These are phyloP conservation scores for Pogonomyrmex californicus DNA, from an alignment of 1,140 invertebrate genomes.

Conservation along the genomic window DNA sequence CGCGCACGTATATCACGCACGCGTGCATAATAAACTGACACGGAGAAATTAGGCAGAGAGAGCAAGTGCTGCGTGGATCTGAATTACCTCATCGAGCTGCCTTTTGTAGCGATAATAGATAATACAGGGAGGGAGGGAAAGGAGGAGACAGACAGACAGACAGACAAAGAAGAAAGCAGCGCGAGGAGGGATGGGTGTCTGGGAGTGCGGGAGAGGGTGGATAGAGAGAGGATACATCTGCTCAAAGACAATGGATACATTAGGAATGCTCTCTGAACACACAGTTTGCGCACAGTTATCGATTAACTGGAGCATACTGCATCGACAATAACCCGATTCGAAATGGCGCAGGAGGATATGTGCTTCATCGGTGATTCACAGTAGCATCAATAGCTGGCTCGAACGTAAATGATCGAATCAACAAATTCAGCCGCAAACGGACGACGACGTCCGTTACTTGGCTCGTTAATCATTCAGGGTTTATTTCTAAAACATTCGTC, in stretches of 20 bases:
- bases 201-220: background rate
- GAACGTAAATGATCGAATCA: conserved; percentile 65
- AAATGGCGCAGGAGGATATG: conserved; percentile 66
- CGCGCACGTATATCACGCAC: background rate
- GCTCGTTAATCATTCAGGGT: conserved; percentile 37
- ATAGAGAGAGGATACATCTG: conserved; percentile 61
- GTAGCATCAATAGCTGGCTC: conserved; percentile 63
- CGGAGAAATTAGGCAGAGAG: conserved; percentile 69
- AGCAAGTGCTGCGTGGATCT: conserved; percentile 50
- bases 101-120: conserved; percentile 62
- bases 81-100: conserved; percentile 65
- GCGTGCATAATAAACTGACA: conserved; percentile 38
- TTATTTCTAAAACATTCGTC: conserved; percentile 19
- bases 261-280: conserved; percentile 80
- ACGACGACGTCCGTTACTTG: background rate
- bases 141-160: background rate
- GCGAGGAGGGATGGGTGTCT: background rate
- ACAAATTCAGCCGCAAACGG: conserved; percentile 65
- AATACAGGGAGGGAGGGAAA: conserved; percentile 12
- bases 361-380: conserved; percentile 73
- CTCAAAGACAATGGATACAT: conserved; percentile 80
- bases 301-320: conserved; percentile 77
- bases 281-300: conserved; percentile 76
- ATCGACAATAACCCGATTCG: conserved; percentile 71
- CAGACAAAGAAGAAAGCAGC: conserved; percentile 40